phyloP scores from a whole-genome alignment of 2,797 vertebrate species.

The Chanos chanos region DNA sequence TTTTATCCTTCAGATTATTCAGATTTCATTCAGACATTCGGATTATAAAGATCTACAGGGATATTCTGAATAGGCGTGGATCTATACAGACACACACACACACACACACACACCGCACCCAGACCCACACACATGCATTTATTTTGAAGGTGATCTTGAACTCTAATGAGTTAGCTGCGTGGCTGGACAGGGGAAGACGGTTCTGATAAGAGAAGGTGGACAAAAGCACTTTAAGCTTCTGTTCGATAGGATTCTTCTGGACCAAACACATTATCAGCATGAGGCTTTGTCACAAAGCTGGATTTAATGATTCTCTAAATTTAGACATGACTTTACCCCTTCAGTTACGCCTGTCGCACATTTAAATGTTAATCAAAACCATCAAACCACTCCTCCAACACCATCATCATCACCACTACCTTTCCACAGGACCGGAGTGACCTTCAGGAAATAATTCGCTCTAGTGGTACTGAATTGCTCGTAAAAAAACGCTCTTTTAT shows the following conservation, averaged over 20 bases:
- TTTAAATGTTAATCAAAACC: too few species aligned
- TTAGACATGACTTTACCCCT: too few species aligned
- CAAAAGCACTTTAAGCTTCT: conserved; percentile 2
- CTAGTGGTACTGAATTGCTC: too few species aligned
- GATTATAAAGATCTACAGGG: too few species aligned
- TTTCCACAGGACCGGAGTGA: too few species aligned
- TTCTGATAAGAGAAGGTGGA: conserved; percentile 20
- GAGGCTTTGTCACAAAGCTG: not conserved
- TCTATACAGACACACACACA: conserved; percentile 31
- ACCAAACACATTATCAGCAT: conserved; percentile 18
- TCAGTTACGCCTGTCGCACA: too few species aligned
- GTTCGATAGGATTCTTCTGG: conserved; percentile 24
- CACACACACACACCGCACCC: conserved; percentile 16
- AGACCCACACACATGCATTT: not conserved
- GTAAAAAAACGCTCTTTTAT: too few species aligned
- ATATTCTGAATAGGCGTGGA: conserved; percentile 15
- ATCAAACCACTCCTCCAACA: not conserved
- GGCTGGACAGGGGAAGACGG: not conserved
- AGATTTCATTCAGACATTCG: conserved; percentile 4
- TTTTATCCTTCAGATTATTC: not conserved
- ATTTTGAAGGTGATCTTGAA: conserved; percentile 54
- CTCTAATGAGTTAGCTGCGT: conserved; percentile 19
- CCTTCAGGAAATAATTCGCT: too few species aligned
- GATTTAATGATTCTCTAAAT: not conserved
- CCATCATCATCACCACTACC: too few species aligned